phyloP scores from a whole-genome alignment of 2,888 invertebrate genomes.

The Rotaria sp. region DNA sequence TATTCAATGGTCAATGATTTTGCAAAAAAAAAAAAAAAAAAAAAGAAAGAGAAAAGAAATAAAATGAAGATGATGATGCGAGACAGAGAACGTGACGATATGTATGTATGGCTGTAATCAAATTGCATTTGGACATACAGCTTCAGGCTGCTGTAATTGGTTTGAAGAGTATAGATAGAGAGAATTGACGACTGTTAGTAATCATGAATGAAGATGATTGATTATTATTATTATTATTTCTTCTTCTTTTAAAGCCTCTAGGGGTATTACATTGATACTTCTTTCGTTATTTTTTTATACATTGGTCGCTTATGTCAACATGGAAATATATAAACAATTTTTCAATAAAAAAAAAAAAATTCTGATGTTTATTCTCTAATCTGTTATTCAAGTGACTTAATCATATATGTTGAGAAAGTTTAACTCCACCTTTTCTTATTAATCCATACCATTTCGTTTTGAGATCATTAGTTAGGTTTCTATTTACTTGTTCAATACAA shows the following conservation, averaged over 20 bases:
- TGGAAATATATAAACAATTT: background rate
- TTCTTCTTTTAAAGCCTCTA: background rate
- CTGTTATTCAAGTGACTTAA: slow-evolving; percentile 2
- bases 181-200: slow-evolving; percentile 9
- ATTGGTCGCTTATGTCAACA: background rate
- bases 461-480: slow-evolving; percentile 7
- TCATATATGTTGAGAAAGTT: background rate
- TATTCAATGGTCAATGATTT: slow-evolving; percentile 15
- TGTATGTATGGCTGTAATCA: slow-evolving; percentile 24
- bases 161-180: background rate
- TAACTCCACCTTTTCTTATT: background rate
- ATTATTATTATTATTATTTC: slow-evolving; percentile 12
- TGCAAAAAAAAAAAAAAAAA: background rate
- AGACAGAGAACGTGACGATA: slow-evolving; percentile 22
- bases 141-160: slow-evolving; percentile 31
- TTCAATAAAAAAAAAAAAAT: background rate
- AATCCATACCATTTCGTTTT: background rate
- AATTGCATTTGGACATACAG: slow-evolving; percentile 12
- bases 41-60: background rate
- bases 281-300: background rate
- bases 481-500: background rate
- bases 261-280: slow-evolving; percentile 2
- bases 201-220: slow-evolving; percentile 22
- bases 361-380: background rate
- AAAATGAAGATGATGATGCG: slow-evolving; percentile 15